phyloP scores from a whole-genome alignment of 2,888 invertebrate species.

The Euphydryas editha region DNA sequence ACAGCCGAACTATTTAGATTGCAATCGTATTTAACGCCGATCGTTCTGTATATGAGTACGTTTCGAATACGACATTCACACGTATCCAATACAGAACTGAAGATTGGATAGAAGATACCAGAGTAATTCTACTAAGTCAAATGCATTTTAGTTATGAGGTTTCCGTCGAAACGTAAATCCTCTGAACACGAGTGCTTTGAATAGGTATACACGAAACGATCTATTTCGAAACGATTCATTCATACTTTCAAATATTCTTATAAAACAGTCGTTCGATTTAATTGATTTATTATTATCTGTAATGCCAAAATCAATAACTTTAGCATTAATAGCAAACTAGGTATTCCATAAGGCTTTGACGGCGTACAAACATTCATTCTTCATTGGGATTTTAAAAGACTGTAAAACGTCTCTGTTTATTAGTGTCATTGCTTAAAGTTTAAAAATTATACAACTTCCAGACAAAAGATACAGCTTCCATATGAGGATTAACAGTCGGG shows the following conservation, averaged over 20 bases:
- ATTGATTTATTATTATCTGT: background rate
- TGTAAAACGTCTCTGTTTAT: too few species aligned
- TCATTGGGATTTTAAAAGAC: too few species aligned
- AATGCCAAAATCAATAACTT: background rate
- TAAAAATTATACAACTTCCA: too few species aligned
- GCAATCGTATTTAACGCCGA: constrained; percentile 1
- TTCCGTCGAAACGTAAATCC: constrained; percentile 32
- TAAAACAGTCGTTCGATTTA: background rate
- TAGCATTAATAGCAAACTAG: background rate
- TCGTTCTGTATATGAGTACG: constrained; percentile 14
- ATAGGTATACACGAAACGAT: background rate
- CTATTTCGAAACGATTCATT: background rate
- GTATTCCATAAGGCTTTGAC: background rate
- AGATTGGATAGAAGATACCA: constrained; percentile 16
- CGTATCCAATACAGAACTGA: constrained; percentile 21
- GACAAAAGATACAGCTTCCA: too few species aligned
- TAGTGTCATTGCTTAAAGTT: too few species aligned
- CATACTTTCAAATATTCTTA: background rate
- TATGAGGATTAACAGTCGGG: too few species aligned
- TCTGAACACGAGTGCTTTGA: constrained; percentile 33
- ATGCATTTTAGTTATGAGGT: constrained; percentile 27
- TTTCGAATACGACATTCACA: constrained; percentile 16
- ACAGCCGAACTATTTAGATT: constrained; percentile 4
- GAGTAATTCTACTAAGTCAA: constrained; percentile 23
- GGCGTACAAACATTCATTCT: too few species aligned